Base-by-base conservation (phyloP, 2,888 invertebrate species). In the Bibio marci region DNA sequence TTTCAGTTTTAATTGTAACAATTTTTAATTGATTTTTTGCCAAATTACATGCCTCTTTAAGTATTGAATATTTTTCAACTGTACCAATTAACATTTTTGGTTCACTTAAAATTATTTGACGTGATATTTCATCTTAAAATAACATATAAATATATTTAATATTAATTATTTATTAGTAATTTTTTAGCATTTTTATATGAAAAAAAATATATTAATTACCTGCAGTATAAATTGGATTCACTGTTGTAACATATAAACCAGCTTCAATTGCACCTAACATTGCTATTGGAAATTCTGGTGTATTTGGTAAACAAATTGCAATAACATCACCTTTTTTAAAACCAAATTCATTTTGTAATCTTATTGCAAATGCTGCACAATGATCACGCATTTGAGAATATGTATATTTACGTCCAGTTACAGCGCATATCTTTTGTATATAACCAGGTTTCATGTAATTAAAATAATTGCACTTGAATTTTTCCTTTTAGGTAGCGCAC, bases 191-290 rank as follows among this genome's bases (percentile, higher is more conserved):
- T 11, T 11, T 6, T 26, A 10, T 11, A 26, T 8, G 6, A n/a
- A 28, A 28, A n/a, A 12, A 28, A 8, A 28, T 12, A n/a, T 12
- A n/a, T 6, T 6, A 22, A 22, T 63, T 51, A 73, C 73, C 65
- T 32, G 70, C 62, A 26, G 77, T 83, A 50, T 83, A 85, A 43
- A 71, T 55, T 0, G 83, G 80, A 62, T 85, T 86, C 7, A 83
- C 64, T 0, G 80, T 75, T 1, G 82, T 80, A 3, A 77, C 69
- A 11, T 73, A 52, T 2, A 78, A 62, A 1, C 80, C 80, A 32
- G 80, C 82, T 49, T 75, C 74, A 25, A 79, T 49, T 22, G 72
- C 66, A 0, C 80, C 85, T 50, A 81, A 52, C 10, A 70, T 55
- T 2, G 73, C 68, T 12, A 82, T 61, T 0, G 76, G 70, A 51